Percentiles rank a stretch among this genome's conserved stretches.
These are phyloP conservation scores for Trididemnum miniatum DNA, from an alignment of 23 tunicate genomes.

Conservation along the genomic window DNA sequence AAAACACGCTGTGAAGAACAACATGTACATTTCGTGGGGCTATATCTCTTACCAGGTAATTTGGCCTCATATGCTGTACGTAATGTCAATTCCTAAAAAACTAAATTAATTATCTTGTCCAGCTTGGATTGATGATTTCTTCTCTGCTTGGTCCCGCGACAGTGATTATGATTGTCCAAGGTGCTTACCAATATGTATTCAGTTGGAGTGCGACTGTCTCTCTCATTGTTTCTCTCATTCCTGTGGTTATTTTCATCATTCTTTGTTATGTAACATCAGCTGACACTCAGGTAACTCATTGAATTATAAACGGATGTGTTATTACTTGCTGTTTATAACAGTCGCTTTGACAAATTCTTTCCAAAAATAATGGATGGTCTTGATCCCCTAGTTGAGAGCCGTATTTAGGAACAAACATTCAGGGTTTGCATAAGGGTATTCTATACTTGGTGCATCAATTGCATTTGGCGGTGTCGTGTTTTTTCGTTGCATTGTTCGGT, in stretches of 20 bases:
- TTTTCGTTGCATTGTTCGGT: too few relatives aligned
- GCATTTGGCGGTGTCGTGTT: too few relatives aligned
- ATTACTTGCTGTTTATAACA: too few relatives aligned
- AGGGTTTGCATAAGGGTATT: too few relatives aligned
- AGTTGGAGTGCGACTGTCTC: slow-evolving; percentile 45
- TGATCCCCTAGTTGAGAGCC: too few relatives aligned
- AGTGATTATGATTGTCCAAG: slow-evolving; percentile 81
- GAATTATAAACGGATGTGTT: too few relatives aligned
- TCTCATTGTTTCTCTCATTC: slow-evolving; percentile 71
- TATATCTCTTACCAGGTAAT: slow-evolving; percentile 92
- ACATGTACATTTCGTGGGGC: slow-evolving; percentile 89
- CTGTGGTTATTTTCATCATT: slow-evolving; percentile 81
- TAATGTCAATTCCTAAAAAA: not conserved
- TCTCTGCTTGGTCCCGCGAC: slow-evolving; percentile 93
- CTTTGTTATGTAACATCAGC: slow-evolving; percentile 83
- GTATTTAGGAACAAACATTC: too few relatives aligned
- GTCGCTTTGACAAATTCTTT: too few relatives aligned
- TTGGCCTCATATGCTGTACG: too few relatives aligned
- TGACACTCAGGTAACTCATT: slow-evolving; percentile 70
- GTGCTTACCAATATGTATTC: slow-evolving; percentile 70
- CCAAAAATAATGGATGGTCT: too few relatives aligned
- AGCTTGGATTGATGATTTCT: slow-evolving; percentile 72
- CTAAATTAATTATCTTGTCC: not conserved
- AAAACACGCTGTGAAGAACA: slow-evolving; percentile 68
- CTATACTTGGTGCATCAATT: too few relatives aligned